These are phyloP conservation scores for Drosophila hamatofila DNA, from an alignment of 2,888 invertebrate genomes.

Conservation along the genomic window DNA sequence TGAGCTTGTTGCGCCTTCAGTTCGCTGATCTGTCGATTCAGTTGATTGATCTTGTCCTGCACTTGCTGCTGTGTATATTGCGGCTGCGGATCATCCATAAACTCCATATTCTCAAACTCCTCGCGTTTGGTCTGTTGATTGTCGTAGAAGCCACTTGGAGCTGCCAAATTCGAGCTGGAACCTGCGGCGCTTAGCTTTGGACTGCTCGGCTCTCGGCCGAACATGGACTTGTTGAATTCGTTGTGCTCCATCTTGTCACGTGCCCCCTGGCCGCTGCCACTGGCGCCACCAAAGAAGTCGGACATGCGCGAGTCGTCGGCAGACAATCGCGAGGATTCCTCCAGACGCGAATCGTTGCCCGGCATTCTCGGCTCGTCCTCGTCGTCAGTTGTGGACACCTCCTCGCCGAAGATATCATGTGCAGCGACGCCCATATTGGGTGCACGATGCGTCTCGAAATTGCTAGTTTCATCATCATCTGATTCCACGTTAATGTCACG, in stretches of 20 bases:
- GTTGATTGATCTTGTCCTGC: slow-evolving; percentile 89
- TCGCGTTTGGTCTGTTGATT: slow-evolving; percentile 75
- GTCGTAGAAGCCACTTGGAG: slow-evolving; percentile 81
- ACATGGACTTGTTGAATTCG: slow-evolving; percentile 84
- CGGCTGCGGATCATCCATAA: slow-evolving; percentile 74
- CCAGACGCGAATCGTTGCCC: slow-evolving; percentile 85
- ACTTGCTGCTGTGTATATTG: slow-evolving; percentile 86
- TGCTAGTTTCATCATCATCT: slow-evolving; percentile 81
- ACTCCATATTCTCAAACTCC: slow-evolving; percentile 82
- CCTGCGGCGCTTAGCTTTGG: slow-evolving; percentile 77
- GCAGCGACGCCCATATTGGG: slow-evolving; percentile 87
- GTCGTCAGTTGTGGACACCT: slow-evolving; percentile 94
- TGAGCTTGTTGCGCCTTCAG: slow-evolving; percentile 90
- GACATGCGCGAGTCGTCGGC: slow-evolving; percentile 91
- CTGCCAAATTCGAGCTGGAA: slow-evolving; percentile 83
- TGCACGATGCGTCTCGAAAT: slow-evolving; percentile 60
- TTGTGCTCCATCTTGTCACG: slow-evolving; percentile 73
- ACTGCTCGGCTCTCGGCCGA: slow-evolving; percentile 74
- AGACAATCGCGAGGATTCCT: slow-evolving; percentile 91
- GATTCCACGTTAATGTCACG: slow-evolving; percentile 84
- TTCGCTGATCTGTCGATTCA: slow-evolving; percentile 91
- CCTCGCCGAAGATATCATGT: slow-evolving; percentile 96
- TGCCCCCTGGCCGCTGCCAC: slow-evolving; percentile 49
- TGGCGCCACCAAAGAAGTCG: slow-evolving; percentile 87
- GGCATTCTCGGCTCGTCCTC: slow-evolving; percentile 91